Evolutionary conservation across 2,888 invertebrate species (phyloP), one percentile per base, ranked within the genome.

Genomic region (Halictus ligatus): DNA sequence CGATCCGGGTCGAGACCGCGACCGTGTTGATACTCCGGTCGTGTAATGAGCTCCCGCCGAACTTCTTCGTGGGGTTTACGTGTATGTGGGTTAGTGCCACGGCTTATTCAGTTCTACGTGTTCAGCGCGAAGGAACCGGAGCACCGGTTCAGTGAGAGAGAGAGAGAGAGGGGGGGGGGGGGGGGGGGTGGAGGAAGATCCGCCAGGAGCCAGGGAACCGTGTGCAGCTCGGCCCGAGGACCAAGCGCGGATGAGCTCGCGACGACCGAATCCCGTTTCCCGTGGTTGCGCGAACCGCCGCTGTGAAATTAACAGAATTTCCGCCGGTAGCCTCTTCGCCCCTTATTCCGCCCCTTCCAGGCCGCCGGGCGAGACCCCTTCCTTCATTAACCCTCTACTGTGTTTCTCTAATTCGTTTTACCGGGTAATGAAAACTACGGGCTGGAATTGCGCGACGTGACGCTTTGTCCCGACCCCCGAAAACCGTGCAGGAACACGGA

Each of bases 261-360:
- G 75, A 88, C 81, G 80, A 88, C 75, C 78, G 81, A 77, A 77
- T 29, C 10, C 40, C 67, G 75, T 86, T 81, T 80, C 82, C 40
- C 81, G 85, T 73, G 88, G 78, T 85, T 83, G 80, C 79, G 81
- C 74, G 80, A 85, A 81, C 89, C 88, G 78, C 83, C 80, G 73
- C 81, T 78, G 86, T 83, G 86, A 88, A 89, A 89, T 89, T 88
- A 89, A 90, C 86, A 80, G 86, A 82, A 81, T 84, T 89, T 81
- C 71, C 71, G 13, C 40, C 40, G 8, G 69, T 40, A 21, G 40
- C 69, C 69, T 40, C 79, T 58, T 78, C 72, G 29, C 64, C 64
- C 29, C 64, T 64, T 29, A 15, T 15, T 0, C 54, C 67, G 48
- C 73, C 46, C 64, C 54, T 25, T 46, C 43, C 69, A 54, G 60